A percentile compares a stretch with the other conserved stretches of the same genome.
phyloP scores from a whole-genome alignment of 2,888 invertebrate species.

The Idaea straminata region DNA sequence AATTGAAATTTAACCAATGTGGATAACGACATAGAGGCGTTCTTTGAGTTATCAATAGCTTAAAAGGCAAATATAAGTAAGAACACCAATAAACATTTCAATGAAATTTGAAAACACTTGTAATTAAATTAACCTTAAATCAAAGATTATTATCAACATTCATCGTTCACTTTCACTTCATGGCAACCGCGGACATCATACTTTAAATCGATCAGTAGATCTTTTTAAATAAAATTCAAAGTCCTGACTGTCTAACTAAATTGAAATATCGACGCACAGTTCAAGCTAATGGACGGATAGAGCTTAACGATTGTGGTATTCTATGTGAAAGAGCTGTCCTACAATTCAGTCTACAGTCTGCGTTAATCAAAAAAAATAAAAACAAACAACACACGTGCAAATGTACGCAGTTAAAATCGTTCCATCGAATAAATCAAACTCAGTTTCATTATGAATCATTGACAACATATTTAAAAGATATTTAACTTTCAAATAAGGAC shows the following conservation, averaged over 20 bases:
- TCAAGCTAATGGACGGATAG: too few relatives aligned
- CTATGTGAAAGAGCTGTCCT: background rate
- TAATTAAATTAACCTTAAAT: background rate
- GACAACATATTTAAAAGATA: background rate
- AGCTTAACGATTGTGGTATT: too few relatives aligned
- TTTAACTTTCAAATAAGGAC: slow-evolving; percentile 10
- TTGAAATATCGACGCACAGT: too few relatives aligned
- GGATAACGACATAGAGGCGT: too few relatives aligned
- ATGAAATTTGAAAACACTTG: too few relatives aligned
- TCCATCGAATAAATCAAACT: slow-evolving; percentile 59
- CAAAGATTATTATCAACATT: background rate
- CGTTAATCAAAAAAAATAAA: slow-evolving; percentile 29
- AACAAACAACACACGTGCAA: slow-evolving; percentile 39
- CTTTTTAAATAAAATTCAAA: too few relatives aligned
- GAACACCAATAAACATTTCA: background rate
- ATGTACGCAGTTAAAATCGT: slow-evolving; percentile 57
- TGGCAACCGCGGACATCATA: background rate
- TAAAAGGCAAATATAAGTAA: background rate
- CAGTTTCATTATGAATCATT: slow-evolving; percentile 47
- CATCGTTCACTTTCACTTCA: background rate
- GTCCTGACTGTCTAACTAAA: too few relatives aligned
- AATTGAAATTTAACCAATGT: too few relatives aligned
- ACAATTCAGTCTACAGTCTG: slow-evolving; percentile 5
- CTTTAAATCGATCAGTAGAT: background rate
- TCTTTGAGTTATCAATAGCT: too few relatives aligned